Evolutionary conservation across 1,140 invertebrate genomes (phyloP).

Genomic region (Leguminivora glycinivorella): DNA sequence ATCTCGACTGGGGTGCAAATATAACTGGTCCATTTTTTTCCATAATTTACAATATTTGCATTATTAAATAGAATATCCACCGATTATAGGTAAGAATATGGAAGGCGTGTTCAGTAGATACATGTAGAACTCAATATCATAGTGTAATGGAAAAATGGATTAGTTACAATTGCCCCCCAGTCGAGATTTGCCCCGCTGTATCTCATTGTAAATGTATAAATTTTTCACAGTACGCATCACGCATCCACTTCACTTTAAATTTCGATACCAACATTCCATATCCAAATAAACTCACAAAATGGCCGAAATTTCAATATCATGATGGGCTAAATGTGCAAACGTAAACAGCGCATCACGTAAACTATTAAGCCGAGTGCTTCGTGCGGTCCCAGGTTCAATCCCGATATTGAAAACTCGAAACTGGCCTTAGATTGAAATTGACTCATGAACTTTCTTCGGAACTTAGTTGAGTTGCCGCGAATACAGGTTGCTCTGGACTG

Average conservation of each 20-base stretch:
- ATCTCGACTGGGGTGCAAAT: too few species aligned
- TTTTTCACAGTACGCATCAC: neutral
- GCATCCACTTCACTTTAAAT: neutral
- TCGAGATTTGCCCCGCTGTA: too few species aligned
- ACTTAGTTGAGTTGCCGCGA: slow-evolving; percentile 1
- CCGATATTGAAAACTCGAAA: slow-evolving; percentile 26
- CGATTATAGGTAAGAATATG: too few species aligned
- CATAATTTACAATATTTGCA: too few species aligned
- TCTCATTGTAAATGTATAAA: too few species aligned
- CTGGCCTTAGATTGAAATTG: slow-evolving; percentile 23
- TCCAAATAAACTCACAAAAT: neutral
- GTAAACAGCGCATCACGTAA: slow-evolving; percentile 19
- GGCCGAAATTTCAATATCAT: slow-evolving; percentile 7
- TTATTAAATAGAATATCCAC: too few species aligned
- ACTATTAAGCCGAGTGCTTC: slow-evolving; percentile 19
- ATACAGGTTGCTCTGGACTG: neutral
- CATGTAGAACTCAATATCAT: too few species aligned
- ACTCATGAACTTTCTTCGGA: slow-evolving; percentile 22
- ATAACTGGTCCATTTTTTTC: too few species aligned
- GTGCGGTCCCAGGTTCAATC: slow-evolving; percentile 22
- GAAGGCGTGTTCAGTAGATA: too few species aligned
- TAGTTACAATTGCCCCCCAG: too few species aligned
- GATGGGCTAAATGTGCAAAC: neutral
- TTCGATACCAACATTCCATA: neutral
- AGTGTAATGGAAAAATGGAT: too few species aligned